Evolutionary conservation across 1,140 invertebrate genomes (phyloP), one percentile per base, ranked within the genome.

Genomic region (Tetragnatha versicolor): DNA sequence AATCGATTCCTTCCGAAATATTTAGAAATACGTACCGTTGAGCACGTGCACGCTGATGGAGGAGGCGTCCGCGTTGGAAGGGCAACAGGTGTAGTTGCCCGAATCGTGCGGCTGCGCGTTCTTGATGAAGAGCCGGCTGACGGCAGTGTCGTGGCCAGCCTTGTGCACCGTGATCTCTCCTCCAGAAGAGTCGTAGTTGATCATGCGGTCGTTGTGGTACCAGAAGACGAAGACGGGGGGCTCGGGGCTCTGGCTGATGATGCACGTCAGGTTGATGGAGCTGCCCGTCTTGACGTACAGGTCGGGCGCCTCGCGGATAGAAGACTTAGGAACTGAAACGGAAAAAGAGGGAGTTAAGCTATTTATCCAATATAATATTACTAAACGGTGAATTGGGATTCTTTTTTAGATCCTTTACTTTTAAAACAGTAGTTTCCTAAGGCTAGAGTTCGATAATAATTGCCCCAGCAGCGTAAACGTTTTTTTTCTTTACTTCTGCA

Each of bases 201-300:
- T 83, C 83, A 83, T 83, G 10, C 82, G 65, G 31, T 85, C 82
- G 39, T 92, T 85, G 84, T 91, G 90, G 84, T 91, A 92, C 92
- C 92, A 97, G 87, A 94, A 96, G 85, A 97, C 95, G 85, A 94
- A 96, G 53, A 93, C 93, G 42, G 94, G 94, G 69, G 94, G 93
- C 84, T 96, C 94, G n/a, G 95, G 94, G 83, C 93, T 94, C 84
- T 93, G 93, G 63, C 92, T 88, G 79, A 97, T 93, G 75, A 96
- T 91, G 86, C 95, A 97, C 60, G 94, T 97, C 80, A 97, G 89
- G 88, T 96, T 96, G 86, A 97, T 96, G 82, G 94, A 95, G 84
- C 93, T 95, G 61, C 94, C 94, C 73, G 92, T 89, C 87, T 95
- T 93, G 83, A 96, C 95, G 87, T 93, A 95, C 81, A 96, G 88